Percentiles rank a stretch among this genome's conserved stretches.
Evolutionary conservation across 2,888 invertebrate genomes (phyloP).

Genomic region (Aphidius colemani): DNA sequence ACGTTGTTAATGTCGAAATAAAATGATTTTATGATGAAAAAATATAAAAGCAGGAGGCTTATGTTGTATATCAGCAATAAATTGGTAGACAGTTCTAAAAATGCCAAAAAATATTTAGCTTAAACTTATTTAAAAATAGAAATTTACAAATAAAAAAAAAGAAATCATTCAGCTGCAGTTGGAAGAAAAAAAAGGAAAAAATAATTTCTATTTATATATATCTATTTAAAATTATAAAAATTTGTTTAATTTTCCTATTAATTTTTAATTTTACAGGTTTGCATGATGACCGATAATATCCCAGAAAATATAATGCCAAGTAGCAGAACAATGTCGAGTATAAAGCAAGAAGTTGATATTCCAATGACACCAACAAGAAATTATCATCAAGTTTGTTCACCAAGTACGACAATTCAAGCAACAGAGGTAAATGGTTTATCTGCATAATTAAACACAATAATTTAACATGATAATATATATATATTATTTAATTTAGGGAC

Average conservation of each 20-base stretch:
- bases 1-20: too few relatives aligned
- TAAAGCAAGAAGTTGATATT: constrained; percentile 68
- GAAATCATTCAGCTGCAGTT: not conserved
- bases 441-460: not conserved
- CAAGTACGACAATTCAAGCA: constrained; percentile 58
- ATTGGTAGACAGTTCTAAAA: constrained; percentile 52
- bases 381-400: constrained; percentile 58
- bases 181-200: not conserved
- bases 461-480: constrained; percentile 3
- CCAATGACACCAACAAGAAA: constrained; percentile 55
- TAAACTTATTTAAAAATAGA: constrained; percentile 52
- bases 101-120: constrained; percentile 37
- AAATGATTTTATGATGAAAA: too few relatives aligned
- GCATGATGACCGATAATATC: constrained; percentile 69
- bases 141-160: constrained; percentile 34
- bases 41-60: not conserved
- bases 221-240: not conserved
- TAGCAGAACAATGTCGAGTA: constrained; percentile 59
- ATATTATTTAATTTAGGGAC: constrained; percentile 35
- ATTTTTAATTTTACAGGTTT: constrained; percentile 64
- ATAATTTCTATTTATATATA: not conserved
- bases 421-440: constrained; percentile 50
- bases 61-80: constrained; percentile 19
- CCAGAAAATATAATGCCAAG: constrained; percentile 54
- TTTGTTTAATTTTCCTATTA: too few relatives aligned